A percentile compares a stretch with the other conserved stretches of the same genome.
phyloP scores from a whole-genome alignment of 2,888 invertebrate species.

The Myopa tessellatipennis region DNA sequence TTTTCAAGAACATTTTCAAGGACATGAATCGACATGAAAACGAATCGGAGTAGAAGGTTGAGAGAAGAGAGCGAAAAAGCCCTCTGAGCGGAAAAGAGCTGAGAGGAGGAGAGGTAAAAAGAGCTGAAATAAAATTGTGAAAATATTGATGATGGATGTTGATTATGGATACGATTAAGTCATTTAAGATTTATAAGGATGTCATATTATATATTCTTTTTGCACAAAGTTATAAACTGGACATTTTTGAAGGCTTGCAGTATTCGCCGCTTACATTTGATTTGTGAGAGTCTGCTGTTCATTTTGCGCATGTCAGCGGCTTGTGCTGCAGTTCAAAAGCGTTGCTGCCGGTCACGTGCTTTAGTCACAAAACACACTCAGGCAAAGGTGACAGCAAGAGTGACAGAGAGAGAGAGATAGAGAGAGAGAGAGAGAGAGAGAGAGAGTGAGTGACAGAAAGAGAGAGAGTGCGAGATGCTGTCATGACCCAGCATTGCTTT shows the following conservation, averaged over 20 bases:
- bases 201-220: no score
- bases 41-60: neutral
- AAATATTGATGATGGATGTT: neutral
- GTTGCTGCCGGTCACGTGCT: constrained; percentile 47
- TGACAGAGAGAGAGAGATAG: neutral
- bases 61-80: constrained; percentile 5
- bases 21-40: neutral
- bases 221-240: no score
- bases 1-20: constrained; percentile 15
- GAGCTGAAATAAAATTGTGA: neutral
- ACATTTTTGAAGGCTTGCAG: no score
- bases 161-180: no score
- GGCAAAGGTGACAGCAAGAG: neutral
- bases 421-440: neutral
- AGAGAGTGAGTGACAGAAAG: neutral
- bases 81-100: neutral
- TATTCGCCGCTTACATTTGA: neutral
- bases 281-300: neutral
- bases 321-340: constrained; percentile 5
- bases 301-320: constrained; percentile 25
- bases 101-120: neutral
- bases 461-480: neutral
- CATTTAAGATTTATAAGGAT: no score
- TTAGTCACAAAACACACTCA: neutral
- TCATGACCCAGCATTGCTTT: neutral